Conservation (phyloP, 1,140 invertebrate species). For the Olivierus martensii region DNA sequence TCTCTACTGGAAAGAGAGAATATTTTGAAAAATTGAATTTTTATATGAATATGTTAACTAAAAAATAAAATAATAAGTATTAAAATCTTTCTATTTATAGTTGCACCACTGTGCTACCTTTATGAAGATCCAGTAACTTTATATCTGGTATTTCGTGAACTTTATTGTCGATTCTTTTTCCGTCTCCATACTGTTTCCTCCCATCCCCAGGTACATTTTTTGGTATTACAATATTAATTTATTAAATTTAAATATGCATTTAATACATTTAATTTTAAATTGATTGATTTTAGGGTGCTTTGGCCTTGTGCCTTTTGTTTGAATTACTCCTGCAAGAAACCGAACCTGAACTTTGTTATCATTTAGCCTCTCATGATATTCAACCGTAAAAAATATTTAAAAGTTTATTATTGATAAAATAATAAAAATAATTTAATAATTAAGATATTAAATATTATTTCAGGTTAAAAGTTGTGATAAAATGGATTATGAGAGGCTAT, state of each 20-base stretch:
- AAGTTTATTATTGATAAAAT: not conserved
- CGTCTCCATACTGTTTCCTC: slow-evolving; percentile 79
- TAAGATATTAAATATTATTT: not conserved
- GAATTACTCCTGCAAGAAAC: slow-evolving; percentile 79
- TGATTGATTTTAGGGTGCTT: slow-evolving; percentile 30
- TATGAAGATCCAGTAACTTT: slow-evolving; percentile 73
- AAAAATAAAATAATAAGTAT: too few relatives aligned
- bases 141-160: slow-evolving; percentile 78
- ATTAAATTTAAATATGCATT: too few relatives aligned
- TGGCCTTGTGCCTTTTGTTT: slow-evolving; percentile 47
- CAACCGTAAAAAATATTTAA: slow-evolving; percentile 47
- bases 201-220: slow-evolving; percentile 53
- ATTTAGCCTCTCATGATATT: slow-evolving; percentile 71
- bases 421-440: not conserved
- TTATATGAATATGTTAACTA: too few relatives aligned
- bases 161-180: slow-evolving; percentile 85
- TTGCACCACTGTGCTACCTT: slow-evolving; percentile 71
- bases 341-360: slow-evolving; percentile 76
- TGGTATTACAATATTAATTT: too few relatives aligned
- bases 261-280: slow-evolving; percentile 6
- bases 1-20: too few relatives aligned
- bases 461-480: slow-evolving; percentile 78
- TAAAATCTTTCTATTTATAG: too few relatives aligned
- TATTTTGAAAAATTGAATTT: too few relatives aligned
- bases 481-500: slow-evolving; percentile 90